Percentiles rank a stretch among this genome's conserved stretches.
phyloP scores from a whole-genome alignment of 2,888 invertebrate species.

The Tillus elongatus region DNA sequence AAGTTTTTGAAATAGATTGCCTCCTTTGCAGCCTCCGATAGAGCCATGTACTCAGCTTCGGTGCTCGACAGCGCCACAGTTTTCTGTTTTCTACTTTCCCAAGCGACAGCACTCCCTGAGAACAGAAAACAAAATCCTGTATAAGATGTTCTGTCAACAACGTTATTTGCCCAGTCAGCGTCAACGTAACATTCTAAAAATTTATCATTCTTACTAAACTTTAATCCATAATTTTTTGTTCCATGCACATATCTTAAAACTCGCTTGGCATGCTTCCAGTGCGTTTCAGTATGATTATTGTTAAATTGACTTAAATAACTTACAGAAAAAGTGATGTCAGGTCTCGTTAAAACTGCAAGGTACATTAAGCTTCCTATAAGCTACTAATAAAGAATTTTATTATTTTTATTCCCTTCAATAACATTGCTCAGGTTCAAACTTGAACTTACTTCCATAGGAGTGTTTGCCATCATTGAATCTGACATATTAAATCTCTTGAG shows the following conservation, averaged over 20 bases:
- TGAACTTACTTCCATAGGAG: slow-evolving; percentile 15
- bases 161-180: slow-evolving; percentile 17
- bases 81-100: slow-evolving; percentile 17
- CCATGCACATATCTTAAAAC: slow-evolving; percentile 16
- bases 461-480: too few relatives aligned
- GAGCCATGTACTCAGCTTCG: too few relatives aligned
- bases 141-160: slow-evolving; percentile 16
- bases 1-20: too few relatives aligned
- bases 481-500: too few relatives aligned
- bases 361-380: slow-evolving; percentile 9
- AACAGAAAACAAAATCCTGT: slow-evolving; percentile 16
- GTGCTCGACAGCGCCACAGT: too few relatives aligned
- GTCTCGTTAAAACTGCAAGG: not conserved
- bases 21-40: too few relatives aligned
- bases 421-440: slow-evolving; percentile 13
- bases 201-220: slow-evolving; percentile 11
- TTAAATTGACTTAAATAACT: slow-evolving; percentile 10
- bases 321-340: slow-evolving; percentile 7
- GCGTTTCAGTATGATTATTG: not conserved
- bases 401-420: too few relatives aligned
- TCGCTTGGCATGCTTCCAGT: slow-evolving; percentile 18
- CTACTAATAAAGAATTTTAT: slow-evolving; percentile 4
- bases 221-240: slow-evolving; percentile 11
- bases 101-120: slow-evolving; percentile 13
- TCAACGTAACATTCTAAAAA: slow-evolving; percentile 15